A percentile compares a stretch with the other conserved stretches of the same genome.
phyloP scores from a whole-genome alignment of 2,797 vertebrate species.

The Pangasius macronema region DNA sequence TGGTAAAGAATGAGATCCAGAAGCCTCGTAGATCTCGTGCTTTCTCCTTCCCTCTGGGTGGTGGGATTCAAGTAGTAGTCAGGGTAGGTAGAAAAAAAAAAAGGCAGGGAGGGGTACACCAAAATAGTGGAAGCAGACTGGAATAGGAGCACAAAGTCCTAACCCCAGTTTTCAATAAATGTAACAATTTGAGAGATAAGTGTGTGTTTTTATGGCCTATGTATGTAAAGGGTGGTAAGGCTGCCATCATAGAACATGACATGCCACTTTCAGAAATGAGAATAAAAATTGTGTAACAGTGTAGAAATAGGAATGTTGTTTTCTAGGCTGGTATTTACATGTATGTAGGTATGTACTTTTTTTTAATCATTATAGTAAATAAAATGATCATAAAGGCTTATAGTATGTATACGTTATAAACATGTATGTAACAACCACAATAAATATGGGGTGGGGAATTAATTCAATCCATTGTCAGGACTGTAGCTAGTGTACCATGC shows the following conservation, averaged over 20 bases:
- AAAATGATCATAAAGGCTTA: background rate
- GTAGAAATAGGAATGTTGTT: background rate
- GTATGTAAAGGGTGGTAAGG: background rate
- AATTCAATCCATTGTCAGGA: background rate
- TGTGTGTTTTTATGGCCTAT: background rate
- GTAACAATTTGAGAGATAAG: background rate
- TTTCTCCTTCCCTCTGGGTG: constrained; percentile 45
- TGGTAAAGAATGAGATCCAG: constrained; percentile 53
- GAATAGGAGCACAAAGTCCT: constrained; percentile 24
- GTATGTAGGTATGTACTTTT: background rate
- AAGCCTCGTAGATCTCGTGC: constrained; percentile 43
- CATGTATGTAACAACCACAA: background rate
- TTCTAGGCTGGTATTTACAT: background rate
- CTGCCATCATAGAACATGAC: background rate
- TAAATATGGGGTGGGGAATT: background rate
- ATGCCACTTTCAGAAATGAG: background rate
- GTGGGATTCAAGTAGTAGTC: constrained; percentile 65
- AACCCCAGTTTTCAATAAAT: background rate
- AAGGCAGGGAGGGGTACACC: constrained; percentile 50
- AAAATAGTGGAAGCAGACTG: constrained; percentile 41
- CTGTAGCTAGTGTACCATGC: background rate
- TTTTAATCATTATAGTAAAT: background rate
- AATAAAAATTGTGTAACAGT: background rate
- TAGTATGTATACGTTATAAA: background rate
- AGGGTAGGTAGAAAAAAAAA: constrained; percentile 18